These are phyloP conservation scores for Apotomis turbidana DNA, from an alignment of 2,888 invertebrate genomes.

Conservation along the genomic window DNA sequence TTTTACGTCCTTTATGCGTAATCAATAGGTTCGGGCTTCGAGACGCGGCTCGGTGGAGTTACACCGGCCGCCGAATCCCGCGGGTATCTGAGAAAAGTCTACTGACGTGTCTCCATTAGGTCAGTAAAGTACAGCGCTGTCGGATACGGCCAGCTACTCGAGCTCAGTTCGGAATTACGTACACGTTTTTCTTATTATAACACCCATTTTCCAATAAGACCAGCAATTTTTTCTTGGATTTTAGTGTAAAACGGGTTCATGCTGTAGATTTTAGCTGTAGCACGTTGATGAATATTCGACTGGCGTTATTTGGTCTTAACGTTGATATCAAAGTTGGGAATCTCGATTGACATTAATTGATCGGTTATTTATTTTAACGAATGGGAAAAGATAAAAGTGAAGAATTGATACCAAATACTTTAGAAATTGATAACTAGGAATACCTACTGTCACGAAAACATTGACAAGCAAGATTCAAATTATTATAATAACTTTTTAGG, in stretches of 20 bases:
- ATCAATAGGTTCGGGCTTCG: constrained; percentile 2
- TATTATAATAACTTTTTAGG: constrained; percentile 4
- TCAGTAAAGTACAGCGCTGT: neutral
- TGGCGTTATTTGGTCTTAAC: too few relatives aligned
- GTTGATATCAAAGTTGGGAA: too few relatives aligned
- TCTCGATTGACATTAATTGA: too few relatives aligned
- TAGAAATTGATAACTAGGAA: too few relatives aligned
- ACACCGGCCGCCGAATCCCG: constrained; percentile 1
- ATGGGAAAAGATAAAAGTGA: too few relatives aligned
- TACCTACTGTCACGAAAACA: neutral
- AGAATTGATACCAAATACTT: too few relatives aligned
- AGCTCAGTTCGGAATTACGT: neutral
- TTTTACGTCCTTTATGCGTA: constrained; percentile 19
- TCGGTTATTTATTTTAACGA: too few relatives aligned
- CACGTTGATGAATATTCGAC: too few relatives aligned
- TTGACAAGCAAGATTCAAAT: neutral
- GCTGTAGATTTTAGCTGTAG: neutral
- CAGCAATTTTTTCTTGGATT: too few relatives aligned
- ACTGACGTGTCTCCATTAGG: constrained; percentile 6
- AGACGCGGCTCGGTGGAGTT: neutral
- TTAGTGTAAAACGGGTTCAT: too few relatives aligned
- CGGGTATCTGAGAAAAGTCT: neutral
- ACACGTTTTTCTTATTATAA: neutral
- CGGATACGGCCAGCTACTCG: neutral
- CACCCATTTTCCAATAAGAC: too few relatives aligned